Base-by-base conservation (phyloP, 2,113 vertebrate species). In the Microcebus jonahi region DNA sequence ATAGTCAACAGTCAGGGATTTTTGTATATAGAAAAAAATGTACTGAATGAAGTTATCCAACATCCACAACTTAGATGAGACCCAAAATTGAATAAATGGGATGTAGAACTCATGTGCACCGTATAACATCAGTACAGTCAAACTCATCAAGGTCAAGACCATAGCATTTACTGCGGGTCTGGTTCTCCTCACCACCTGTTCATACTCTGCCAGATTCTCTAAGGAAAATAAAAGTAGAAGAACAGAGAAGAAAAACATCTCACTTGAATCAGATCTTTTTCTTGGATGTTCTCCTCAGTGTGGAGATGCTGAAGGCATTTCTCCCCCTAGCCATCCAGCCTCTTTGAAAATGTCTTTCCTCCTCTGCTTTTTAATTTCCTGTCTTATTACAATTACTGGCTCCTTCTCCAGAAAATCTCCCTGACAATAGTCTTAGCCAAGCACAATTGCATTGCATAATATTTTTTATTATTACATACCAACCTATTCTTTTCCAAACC, bases 351-450 rank as follows among this genome's bases (percentile, higher is more conserved):
- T 67, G 5, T 14, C 36, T 88, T 81, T 83, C 17, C 77, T 80
- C 59, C 13, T 81, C 45, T 23, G 3, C 31, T 90, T 68, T 96
- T 96, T 96, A 59, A 87, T 96, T 93, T 96, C 87, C 92, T 90
- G 75, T 85, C 45, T 93, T 71, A 76, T 50, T 89, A 86, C 27
- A 93, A 76, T 79, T 71, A 92, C 87, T 93, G 83, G 83, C 53
- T 95, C 27, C 61, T 75, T 91, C 45, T 94, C 75, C 65, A 71
- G n/a, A 14, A 95, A 91, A 67, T 18, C 36, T 83, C 36, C 71
- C 63, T 25, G 29, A 61, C 63, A 76, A 76, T 9, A 95, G n/a
- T 91, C 27, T n/a, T 73, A 76, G 70, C 50, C 95, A 93, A 67
- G 11, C 14, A 48, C 3, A 84, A 21, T 29, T 80, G 17, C 29